Conservation (phyloP, 2,888 invertebrate genomes). For the Ctenicera cuprea region DNA sequence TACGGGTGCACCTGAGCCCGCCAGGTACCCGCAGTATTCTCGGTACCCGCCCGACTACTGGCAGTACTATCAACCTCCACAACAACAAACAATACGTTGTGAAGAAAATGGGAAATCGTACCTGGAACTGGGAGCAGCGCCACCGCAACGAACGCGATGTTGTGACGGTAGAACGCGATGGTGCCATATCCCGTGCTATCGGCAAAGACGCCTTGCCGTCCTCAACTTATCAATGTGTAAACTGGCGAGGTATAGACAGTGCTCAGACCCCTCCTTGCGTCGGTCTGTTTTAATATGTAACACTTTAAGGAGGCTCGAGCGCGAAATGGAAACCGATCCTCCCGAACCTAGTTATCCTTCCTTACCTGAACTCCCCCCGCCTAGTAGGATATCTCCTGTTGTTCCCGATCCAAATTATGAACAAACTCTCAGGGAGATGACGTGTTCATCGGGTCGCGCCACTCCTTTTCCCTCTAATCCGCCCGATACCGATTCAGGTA, state of each 20-base stretch:
- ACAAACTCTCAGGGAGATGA: constrained; percentile 72
- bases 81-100: constrained; percentile 87
- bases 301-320: constrained; percentile 90
- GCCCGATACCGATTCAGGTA: constrained; percentile 83
- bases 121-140: constrained; percentile 86
- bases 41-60: constrained; percentile 71
- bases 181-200: constrained; percentile 90
- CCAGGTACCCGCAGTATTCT: constrained; percentile 66
- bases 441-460: constrained; percentile 77
- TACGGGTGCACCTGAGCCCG: constrained; percentile 73
- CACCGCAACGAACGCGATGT: constrained; percentile 68
- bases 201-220: constrained; percentile 90
- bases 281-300: constrained; percentile 96
- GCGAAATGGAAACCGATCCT: constrained; percentile 87
- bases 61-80: constrained; percentile 75
- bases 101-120: constrained; percentile 95
- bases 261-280: constrained; percentile 91
- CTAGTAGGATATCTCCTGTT: constrained; percentile 64
- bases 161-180: constrained; percentile 74
- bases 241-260: constrained; percentile 89
- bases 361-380: constrained; percentile 71
- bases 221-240: constrained; percentile 95
- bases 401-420: constrained; percentile 65
- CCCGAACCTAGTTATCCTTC: constrained; percentile 71
- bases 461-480: constrained; percentile 80